Conservation (phyloP, 2,888 invertebrate genomes). For the Lasioglossum zephyrum region DNA sequence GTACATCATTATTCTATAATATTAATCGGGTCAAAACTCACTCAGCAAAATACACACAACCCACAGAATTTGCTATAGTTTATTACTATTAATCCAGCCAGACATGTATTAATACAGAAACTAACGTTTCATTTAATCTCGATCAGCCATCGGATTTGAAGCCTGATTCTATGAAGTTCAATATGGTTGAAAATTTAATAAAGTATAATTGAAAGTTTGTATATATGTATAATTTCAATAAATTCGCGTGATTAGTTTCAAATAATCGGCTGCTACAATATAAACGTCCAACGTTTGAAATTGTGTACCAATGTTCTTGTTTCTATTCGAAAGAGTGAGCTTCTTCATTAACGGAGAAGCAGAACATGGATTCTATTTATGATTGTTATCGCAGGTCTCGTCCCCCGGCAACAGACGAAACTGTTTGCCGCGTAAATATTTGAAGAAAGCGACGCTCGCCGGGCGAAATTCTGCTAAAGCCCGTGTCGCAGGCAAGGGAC, state of each 20-base stretch:
- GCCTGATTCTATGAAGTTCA: not conserved
- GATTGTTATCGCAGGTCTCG: conserved; percentile 5
- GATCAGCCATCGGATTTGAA: not conserved
- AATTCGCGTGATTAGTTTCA: not conserved
- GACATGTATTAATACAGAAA: not conserved
- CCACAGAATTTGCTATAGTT: not conserved
- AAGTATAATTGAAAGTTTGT: not conserved
- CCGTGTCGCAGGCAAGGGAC: conserved; percentile 18
- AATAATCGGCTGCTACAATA: not conserved
- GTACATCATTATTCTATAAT: not conserved
- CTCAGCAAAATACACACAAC: not conserved
- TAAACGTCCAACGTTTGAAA: not conserved
- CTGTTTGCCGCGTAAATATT: conserved; percentile 47
- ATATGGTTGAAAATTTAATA: not conserved
- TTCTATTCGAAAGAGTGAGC: not conserved
- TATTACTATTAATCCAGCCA: not conserved
- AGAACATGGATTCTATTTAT: conserved; percentile 6
- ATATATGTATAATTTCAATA: not conserved
- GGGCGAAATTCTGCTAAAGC: conserved; percentile 2
- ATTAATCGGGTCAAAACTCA: not conserved
- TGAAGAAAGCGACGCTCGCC: conserved; percentile 20
- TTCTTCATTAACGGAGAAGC: not conserved
- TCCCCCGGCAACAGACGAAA: not conserved
- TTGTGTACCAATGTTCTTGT: not conserved
- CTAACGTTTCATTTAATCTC: not conserved